Base-by-base conservation (phyloP, 2,113 vertebrate genomes). In the Scalopus aquaticus region DNA sequence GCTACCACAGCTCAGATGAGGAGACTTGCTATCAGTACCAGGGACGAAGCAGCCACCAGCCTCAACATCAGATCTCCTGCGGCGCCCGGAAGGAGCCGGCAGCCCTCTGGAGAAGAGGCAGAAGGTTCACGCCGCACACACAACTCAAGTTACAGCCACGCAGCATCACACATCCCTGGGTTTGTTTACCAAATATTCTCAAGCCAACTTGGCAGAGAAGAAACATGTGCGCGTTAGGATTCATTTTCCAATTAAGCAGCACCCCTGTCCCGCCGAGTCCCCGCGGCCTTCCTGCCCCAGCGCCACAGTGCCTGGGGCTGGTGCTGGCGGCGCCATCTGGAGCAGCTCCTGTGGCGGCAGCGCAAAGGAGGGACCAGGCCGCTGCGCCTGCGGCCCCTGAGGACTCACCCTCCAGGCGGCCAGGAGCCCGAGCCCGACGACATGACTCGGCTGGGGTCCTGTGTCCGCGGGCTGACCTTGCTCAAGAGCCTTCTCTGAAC, bases 311-410 rank as follows among this genome's bases (percentile, higher is more conserved):
- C 89, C 92, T n/a, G 22, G 44, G 22, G 51, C 11, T 16, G 39
- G 39, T 1, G 3, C 28, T 1, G 26, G 90, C 30, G 22, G 80
- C 44, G 76, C 30, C 6, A 2, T 1, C 0, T 69, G 20, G 28
- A 70, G 44, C 0, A 0, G 3, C 17, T 60, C 22, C 49, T n/a
- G 7, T 4, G 2, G 5, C 0, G 28, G 5, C 19, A 58, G 22
- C 39, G 3, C 19, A 13, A 62, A 9, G 26, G 3, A 49, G 51
- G 24, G 37, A 51, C 70, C 69, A 72, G 69, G 19, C 35, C 30
- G 10, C 69, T 28, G 42, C 80, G 20, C 22, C 22, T 9, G 44
- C 44, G n/a, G n/a, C n/a, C n/a, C n/a, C n/a, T n/a, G n/a, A n/a
- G n/a, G n/a, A n/a, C n/a, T n/a, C n/a, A n/a, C n/a, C n/a, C n/a